A percentile compares a stretch with the other conserved stretches of the same genome.
Conservation (phyloP, 35 echinoderm and acorn worm genomes). For the Apostichopus parvimensis region DNA sequence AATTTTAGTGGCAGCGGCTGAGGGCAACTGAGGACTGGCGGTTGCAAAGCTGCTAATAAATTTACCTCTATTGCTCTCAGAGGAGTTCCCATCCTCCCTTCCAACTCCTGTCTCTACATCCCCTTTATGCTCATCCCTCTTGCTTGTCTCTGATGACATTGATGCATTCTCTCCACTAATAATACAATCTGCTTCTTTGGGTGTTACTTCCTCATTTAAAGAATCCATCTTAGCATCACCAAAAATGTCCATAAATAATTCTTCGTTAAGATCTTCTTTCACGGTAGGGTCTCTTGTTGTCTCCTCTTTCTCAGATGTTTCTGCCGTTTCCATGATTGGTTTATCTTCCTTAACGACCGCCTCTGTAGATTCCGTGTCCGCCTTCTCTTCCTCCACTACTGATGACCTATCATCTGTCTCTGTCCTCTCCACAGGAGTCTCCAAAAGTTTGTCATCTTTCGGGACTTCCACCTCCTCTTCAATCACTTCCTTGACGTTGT, state of each 20-base stretch:
- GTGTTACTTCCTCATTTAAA: neutral
- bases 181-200: neutral
- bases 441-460: neutral
- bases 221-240: constrained; percentile 4
- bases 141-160: neutral
- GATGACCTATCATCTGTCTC: neutral
- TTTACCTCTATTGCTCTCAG: constrained; percentile 1
- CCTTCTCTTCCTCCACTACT: neutral
- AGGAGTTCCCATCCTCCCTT: neutral
- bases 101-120: neutral
- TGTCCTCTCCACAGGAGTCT: neutral
- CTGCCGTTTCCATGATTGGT: neutral
- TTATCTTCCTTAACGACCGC: neutral
- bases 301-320: neutral
- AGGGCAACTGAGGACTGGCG: neutral
- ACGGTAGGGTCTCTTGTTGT: neutral
- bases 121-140: neutral
- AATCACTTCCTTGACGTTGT: neutral
- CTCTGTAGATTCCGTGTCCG: neutral
- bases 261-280: constrained; percentile 24
- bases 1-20: neutral
- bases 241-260: constrained; percentile 44
- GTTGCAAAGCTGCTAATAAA: constrained; percentile 19
- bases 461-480: neutral
- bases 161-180: neutral